These are phyloP conservation scores for Ellobium chinense DNA, from an alignment of 2,888 invertebrate species.

Conservation along the genomic window DNA sequence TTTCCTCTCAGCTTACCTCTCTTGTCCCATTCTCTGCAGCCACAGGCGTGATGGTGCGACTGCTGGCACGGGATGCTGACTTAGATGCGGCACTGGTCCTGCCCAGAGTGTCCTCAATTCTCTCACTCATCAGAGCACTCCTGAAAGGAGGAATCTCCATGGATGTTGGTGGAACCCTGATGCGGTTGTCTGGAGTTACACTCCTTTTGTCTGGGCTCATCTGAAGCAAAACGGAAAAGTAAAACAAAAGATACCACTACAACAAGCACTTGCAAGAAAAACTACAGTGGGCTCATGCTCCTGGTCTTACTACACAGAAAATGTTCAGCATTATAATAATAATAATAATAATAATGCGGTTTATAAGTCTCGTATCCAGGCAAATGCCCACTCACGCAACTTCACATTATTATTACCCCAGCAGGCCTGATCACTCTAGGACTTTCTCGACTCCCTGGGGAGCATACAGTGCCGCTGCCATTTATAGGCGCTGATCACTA, in stretches of 20 bases:
- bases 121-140: slow-evolving; percentile 52
- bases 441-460: too few species aligned
- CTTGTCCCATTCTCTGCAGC: slow-evolving; percentile 43
- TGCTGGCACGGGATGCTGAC: slow-evolving; percentile 58
- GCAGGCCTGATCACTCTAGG: too few species aligned
- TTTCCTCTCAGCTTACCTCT: slow-evolving; percentile 52
- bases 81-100: slow-evolving; percentile 19
- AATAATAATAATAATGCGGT: too few species aligned
- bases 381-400: too few species aligned
- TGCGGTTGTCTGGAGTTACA: slow-evolving; percentile 65
- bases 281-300: too few species aligned
- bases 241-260: not conserved
- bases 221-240: not conserved
- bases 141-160: slow-evolving; percentile 48
- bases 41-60: slow-evolving; percentile 66
- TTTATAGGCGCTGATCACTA: too few species aligned
- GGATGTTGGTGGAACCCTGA: slow-evolving; percentile 54
- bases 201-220: slow-evolving; percentile 56
- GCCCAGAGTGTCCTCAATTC: slow-evolving; percentile 46
- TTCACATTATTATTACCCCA: too few species aligned
- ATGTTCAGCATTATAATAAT: too few species aligned
- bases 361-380: too few species aligned
- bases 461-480: too few species aligned
- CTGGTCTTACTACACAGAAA: too few species aligned
- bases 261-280: not conserved